phyloP scores from a whole-genome alignment of 1,140 invertebrate genomes.

The Notospermus geniculatus region DNA sequence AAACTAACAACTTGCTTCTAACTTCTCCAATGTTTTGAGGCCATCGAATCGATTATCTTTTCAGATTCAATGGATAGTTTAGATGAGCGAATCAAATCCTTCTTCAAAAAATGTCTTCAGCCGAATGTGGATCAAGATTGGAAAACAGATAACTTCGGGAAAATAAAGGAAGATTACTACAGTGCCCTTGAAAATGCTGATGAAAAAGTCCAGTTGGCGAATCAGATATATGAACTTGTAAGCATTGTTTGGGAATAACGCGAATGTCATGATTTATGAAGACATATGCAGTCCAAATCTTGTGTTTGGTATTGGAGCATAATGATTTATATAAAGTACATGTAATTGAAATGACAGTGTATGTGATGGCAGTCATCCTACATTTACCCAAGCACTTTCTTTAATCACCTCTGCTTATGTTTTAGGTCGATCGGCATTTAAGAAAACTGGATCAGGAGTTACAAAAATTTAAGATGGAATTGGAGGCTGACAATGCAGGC shows the following conservation, averaged over 20 bases:
- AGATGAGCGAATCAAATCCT: conserved; percentile 82
- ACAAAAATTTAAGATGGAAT: conserved; percentile 94
- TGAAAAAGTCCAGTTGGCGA: conserved; percentile 82
- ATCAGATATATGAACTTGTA: conserved; percentile 88
- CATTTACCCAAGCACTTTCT: no score
- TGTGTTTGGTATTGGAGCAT: not conserved
- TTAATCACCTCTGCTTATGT: no score
- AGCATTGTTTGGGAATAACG: no score
- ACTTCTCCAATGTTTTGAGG: no score
- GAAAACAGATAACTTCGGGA: conserved; percentile 79
- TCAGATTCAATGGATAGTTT: conserved; percentile 88
- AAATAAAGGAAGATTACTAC: conserved; percentile 84
- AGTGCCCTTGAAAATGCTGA: conserved; percentile 92
- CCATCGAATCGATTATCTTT: no score
- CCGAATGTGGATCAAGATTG: conserved; percentile 73
- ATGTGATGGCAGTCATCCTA: no score
- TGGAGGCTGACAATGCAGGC: conserved; percentile 96
- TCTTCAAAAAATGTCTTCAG: conserved; percentile 72
- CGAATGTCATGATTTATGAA: conserved; percentile 9
- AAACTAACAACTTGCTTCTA: no score
- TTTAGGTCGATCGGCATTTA: conserved; percentile 79
- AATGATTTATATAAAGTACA: not conserved
- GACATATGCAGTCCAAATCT: not conserved
- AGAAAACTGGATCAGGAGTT: conserved; percentile 89
- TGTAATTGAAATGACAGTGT: no score